Evolutionary conservation across 1,140 invertebrate genomes (phyloP), one percentile per base, ranked within the genome.

Genomic region (Reticulitermes speratus): DNA sequence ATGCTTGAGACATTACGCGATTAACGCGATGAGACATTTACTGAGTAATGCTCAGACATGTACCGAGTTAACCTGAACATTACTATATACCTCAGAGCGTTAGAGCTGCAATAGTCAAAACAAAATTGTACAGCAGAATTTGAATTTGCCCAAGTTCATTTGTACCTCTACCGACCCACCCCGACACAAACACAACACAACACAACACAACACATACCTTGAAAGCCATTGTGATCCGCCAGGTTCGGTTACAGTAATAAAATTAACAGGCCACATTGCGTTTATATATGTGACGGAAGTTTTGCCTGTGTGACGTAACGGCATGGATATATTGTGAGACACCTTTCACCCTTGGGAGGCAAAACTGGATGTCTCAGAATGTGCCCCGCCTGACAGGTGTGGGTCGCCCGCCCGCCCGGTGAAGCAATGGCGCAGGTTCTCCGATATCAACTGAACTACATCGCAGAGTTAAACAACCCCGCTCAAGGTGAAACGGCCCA

Each of bases 221-320:
- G 65, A 30, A 30, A 8, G n/a, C 65, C 65, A 75, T 75, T n/a
- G 65, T 75, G 65, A 75, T 75, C 25, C 65, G n/a, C 2, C 8
- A n/a, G 65, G 9, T 25, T n/a, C 25, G 0, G 52, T 75, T 75
- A 19, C 25, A n/a, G 65, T n/a, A 30, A 75, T 75, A 16, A 30
- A 75, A 25, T n/a, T 30, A 21, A 1, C 14, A 21, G 19, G 38
- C 14, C 45, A 55, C 52, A 21, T 12, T 55, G n/a, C 7, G 25
- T 75, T 75, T 75, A 75, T 75, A 75, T 75, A 75, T 55, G 65
- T 75, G 65, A 75, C 65, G n/a, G 65, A 75, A 75, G 65, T 75
- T 9, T 25, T 25, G 14, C 25, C 8, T 75, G 8, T 75, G 65
- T 75, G 65, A 9, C n/a, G 65, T 75, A 30, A 75, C n/a, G 3